phyloP scores from a whole-genome alignment of 2,888 invertebrate genomes.

The Idaea straminata region DNA sequence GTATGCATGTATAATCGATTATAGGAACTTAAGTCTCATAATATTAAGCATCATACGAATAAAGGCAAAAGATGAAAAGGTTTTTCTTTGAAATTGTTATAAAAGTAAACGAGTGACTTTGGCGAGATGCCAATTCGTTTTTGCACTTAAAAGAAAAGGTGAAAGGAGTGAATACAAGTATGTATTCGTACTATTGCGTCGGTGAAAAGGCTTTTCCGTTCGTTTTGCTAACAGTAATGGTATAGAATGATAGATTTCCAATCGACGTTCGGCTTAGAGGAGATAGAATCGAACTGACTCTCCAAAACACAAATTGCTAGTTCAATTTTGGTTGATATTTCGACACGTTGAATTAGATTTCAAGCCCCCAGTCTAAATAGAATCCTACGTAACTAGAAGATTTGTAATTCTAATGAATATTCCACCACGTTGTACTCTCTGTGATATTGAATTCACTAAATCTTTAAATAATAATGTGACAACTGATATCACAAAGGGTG shows the following conservation, averaged over 20 bases:
- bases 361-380: too few relatives aligned
- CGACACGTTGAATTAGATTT: neutral
- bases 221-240: slow-evolving; percentile 6
- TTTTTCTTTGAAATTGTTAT: slow-evolving; percentile 20
- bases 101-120: slow-evolving; percentile 17
- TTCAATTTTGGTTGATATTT: slow-evolving; percentile 9
- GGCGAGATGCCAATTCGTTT: slow-evolving; percentile 21
- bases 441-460: neutral
- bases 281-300: slow-evolving; percentile 17
- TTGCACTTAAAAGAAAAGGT: slow-evolving; percentile 24
- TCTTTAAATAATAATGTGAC: neutral
- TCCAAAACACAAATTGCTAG: slow-evolving; percentile 19
- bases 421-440: neutral
- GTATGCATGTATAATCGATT: neutral
- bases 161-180: slow-evolving; percentile 23
- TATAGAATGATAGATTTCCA: slow-evolving; percentile 21
- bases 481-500: neutral
- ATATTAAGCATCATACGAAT: slow-evolving; percentile 9
- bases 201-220: slow-evolving; percentile 13
- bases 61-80: slow-evolving; percentile 11
- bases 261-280: slow-evolving; percentile 22
- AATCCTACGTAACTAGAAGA: too few relatives aligned
- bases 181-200: slow-evolving; percentile 17
- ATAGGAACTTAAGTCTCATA: slow-evolving; percentile 16
- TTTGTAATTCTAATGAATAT: neutral